Base-by-base conservation (phyloP, 2,113 vertebrate genomes). In the Romanogobio albipinnatus region DNA sequence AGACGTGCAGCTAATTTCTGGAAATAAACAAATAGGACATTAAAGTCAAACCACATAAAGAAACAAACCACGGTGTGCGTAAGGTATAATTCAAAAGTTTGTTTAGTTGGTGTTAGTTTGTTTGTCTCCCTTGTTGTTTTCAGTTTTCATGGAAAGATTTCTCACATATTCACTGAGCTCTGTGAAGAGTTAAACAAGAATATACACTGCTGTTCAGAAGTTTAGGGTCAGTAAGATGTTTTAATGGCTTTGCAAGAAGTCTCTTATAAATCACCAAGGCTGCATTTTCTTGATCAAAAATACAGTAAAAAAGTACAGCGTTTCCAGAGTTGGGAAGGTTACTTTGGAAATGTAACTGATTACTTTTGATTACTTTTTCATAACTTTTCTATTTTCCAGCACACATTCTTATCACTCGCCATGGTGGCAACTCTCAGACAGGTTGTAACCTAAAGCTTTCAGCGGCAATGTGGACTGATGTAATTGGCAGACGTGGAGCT, bases 1-100 rank as follows among this genome's bases (percentile, higher is more conserved):
- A 95, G 86, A 36, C 89, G 92, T 0, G 90, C 91, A 19, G 92
- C 92, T 51, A 95, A 91, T 77, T 95, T 95, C 95, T 95, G 90
- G 22, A 87, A 0, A 43, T 56, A 61, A 84, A 29, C 45, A 89
- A 88, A 36, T 39, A 45, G 74, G 77, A 74, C 5, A 77, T 64
- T 53, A 22, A 33, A n/a, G 2, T 47, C 24, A 51, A 59, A 36
- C 29, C 29, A 29, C 17, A 29, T 43, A 24, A 19, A 58, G 22
- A 77, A 77, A 39, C 10, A 1, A 3, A 61, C 19, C 36, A 24
- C 5, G 5, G 14, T 47, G 33, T 43, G 39, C 1, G 0, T 24
- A 9, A 45, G 24, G 39, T 45, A 74, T 47, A 45, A 75, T 43
- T 4, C 3, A 62, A 4, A 43, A 47, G 15, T 17, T 66, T 8